phyloP scores from a whole-genome alignment of 2,888 invertebrate species.

The Erannis defoliaria region DNA sequence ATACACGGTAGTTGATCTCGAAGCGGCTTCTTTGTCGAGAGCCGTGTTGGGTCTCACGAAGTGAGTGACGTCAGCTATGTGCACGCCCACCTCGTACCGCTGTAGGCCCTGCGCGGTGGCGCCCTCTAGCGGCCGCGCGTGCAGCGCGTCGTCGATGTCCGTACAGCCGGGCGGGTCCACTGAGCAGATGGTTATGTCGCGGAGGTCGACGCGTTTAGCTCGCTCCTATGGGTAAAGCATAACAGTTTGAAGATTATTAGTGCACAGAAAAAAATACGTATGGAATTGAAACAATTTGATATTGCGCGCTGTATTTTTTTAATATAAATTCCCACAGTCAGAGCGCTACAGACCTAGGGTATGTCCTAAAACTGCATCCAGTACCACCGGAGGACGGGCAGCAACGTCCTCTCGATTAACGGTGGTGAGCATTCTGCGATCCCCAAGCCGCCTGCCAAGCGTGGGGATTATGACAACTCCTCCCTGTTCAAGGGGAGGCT shows the following conservation, averaged over 20 bases:
- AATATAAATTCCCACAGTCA: too few species aligned
- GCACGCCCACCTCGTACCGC: conserved; percentile 94
- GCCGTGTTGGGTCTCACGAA: conserved; percentile 98
- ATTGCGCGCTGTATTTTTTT: too few species aligned
- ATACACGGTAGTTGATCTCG: conserved; percentile 98
- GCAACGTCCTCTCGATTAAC: too few species aligned
- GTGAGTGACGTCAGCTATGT: conserved; percentile 99
- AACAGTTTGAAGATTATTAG: background rate
- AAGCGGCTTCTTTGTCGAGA: conserved; percentile 96
- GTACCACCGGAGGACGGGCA: too few species aligned
- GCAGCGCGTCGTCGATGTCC: conserved; percentile 99
- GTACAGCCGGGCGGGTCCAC: conserved; percentile 99
- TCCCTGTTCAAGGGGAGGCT: too few species aligned
- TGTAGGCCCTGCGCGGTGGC: conserved; percentile 65
- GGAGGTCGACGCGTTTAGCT: conserved; percentile 92
- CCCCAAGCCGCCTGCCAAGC: too few species aligned
- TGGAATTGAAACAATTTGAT: too few species aligned
- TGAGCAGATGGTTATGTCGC: conserved; percentile 95
- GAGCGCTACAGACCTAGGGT: too few species aligned
- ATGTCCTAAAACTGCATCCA: too few species aligned
- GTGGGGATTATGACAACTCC: too few species aligned
- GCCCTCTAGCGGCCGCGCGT: conserved; percentile 92
- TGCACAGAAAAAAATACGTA: too few species aligned
- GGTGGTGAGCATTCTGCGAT: too few species aligned
- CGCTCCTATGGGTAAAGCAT: conserved; percentile 86